Evolutionary conservation across 92 coral and sea anemone species (phyloP).

Genomic region (Phenganax marumi): DNA sequence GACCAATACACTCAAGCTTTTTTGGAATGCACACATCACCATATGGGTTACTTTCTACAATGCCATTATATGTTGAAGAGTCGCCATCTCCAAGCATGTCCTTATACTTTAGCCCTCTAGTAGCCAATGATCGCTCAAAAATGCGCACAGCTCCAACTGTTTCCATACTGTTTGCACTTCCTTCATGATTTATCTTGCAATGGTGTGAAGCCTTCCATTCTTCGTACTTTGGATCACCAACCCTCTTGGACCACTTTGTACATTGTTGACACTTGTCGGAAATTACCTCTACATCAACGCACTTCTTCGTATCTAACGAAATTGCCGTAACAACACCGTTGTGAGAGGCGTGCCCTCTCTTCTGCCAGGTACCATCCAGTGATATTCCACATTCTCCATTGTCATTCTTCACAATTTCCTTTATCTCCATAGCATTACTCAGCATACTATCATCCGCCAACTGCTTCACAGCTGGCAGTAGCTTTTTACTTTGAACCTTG

Average conservation of each 20-base stretch:
- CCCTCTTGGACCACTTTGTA: not conserved
- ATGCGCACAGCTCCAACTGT: slow-evolving; percentile 7
- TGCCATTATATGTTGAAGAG: slow-evolving; percentile 3
- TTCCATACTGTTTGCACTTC: slow-evolving; percentile 18
- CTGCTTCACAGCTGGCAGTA: not conserved
- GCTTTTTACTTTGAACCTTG: not conserved
- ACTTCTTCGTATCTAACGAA: not conserved
- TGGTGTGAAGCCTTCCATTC: slow-evolving; percentile 27
- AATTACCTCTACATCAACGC: not conserved
- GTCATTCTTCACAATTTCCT: not conserved
- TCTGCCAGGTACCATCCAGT: not conserved
- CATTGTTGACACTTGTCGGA: slow-evolving; percentile 20
- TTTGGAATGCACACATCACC: not conserved
- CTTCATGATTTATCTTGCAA: slow-evolving; percentile 18
- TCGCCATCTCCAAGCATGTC: slow-evolving; percentile 35
- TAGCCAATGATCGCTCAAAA: slow-evolving; percentile 11
- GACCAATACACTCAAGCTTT: slow-evolving; percentile 33
- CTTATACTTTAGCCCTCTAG: slow-evolving; percentile 20
- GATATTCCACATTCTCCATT: not conserved
- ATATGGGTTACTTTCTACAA: slow-evolving; percentile 20
- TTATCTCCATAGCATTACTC: not conserved
- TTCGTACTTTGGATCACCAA: not conserved
- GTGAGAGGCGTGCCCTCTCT: not conserved
- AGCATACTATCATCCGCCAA: not conserved
- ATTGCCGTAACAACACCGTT: not conserved